Evolutionary conservation across 2,888 invertebrate species (phyloP), one percentile per base, ranked within the genome.

Genomic region (Dasypolia templi): DNA sequence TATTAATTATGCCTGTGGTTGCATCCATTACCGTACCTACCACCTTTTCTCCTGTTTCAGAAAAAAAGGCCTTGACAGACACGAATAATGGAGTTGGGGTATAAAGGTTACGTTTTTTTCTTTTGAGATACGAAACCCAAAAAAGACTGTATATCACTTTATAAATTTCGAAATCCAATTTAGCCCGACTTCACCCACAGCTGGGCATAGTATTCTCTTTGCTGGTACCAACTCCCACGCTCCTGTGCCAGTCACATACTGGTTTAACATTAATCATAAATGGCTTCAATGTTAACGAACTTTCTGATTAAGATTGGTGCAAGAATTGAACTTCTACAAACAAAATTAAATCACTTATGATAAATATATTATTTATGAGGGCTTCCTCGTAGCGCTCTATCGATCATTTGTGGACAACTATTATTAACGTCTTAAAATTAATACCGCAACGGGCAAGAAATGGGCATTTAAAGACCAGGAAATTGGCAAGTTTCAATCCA

Each of bases 321-420:
- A 29, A 55, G 7, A 55, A 55, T 7, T 26, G 19, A 32, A 32
- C 11, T 56, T 12, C 56, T 55, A 29, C 29, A 55, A 56, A 32
- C 19, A 56, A 19, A 56, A 32, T 19, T 56, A 29, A 56, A 56
- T 32, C 55, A 32, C 19, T 32, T 22, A 32, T 68, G 44, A 12
- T 67, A 61, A 61, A 68, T 68, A 35, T 46, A 61, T 39, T 46
- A 61, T 39, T 46, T 62, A 62, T 35, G n/a, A 19, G 32, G 19
- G 19, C 26, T 55, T 55, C n/a, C 32, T 35, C 19, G 32, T 17
- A 22, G 32, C 42, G 32, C 19, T 17, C 26, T 22, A 22, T 26
- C 17, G 22, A 22, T 55, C 11, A 4, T 2, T 19, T 14, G 22
- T 55, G 14, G n/a, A 44, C n/a, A 12, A 32, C 26, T 46, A 11